A percentile compares a stretch with the other conserved stretches of the same genome.
phyloP scores from a whole-genome alignment of 2,888 invertebrate genomes.

The Gryllus longicercus region DNA sequence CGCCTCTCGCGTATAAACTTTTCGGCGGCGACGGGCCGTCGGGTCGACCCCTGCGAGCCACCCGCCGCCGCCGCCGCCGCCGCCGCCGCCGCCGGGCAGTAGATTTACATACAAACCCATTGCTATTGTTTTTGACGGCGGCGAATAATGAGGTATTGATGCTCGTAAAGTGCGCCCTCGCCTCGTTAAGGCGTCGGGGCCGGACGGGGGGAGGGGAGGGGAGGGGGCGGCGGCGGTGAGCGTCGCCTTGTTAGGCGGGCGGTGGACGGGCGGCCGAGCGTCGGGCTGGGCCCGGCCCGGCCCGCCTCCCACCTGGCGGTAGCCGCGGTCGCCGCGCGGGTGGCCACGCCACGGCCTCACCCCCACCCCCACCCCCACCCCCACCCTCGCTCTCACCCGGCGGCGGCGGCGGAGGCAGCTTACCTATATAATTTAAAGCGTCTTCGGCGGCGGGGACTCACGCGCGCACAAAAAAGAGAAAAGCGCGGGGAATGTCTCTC shows the following conservation, averaged over 20 bases:
- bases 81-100: neutral
- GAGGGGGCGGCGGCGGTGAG: neutral
- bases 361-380: neutral
- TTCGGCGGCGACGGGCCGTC: neutral
- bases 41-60: neutral
- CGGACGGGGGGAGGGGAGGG: neutral
- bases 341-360: neutral
- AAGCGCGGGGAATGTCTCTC: neutral
- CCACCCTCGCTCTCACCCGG: neutral
- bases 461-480: neutral
- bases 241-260: neutral
- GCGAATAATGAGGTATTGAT: conserved; percentile 5
- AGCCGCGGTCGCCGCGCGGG: neutral
- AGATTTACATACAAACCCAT: neutral
- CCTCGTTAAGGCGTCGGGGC: neutral
- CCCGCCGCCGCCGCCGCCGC: too few relatives aligned
- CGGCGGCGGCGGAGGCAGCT: neutral
- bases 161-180: neutral
- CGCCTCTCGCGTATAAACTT: neutral
- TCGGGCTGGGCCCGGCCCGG: neutral
- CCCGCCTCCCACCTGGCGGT: neutral
- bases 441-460: neutral
- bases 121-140: conserved; percentile 17
- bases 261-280: neutral
- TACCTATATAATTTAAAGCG: conserved; percentile 17